A percentile compares a stretch with the other conserved stretches of the same genome.
These are phyloP conservation scores for Spisula solida DNA, from an alignment of 2,888 invertebrate species.

Conservation along the genomic window DNA sequence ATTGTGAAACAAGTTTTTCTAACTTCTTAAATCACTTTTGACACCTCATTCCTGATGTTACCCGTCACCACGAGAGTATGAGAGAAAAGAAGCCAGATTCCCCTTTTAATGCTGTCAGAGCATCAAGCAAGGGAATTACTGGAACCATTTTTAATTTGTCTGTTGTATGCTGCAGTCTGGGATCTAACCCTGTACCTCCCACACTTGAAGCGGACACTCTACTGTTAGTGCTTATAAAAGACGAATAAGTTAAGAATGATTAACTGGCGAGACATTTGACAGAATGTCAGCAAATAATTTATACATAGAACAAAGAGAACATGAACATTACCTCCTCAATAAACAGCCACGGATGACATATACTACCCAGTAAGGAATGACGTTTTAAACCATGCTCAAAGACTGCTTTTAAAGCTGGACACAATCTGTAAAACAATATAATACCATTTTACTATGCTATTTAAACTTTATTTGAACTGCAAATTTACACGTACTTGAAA, in stretches of 20 bases:
- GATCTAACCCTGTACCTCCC: too few species aligned
- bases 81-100: too few species aligned
- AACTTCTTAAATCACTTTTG: too few species aligned
- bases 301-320: neutral
- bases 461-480: neutral
- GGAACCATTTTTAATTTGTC: too few species aligned
- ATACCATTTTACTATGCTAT: neutral
- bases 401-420: slow-evolving; percentile 97
- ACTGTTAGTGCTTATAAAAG: neutral
- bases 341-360: slow-evolving; percentile 99
- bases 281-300: neutral
- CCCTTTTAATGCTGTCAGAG: too few species aligned
- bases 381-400: slow-evolving; percentile 97
- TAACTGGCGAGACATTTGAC: neutral
- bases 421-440: slow-evolving; percentile 89
- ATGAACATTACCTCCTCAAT: slow-evolving; percentile 93
- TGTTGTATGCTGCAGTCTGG: too few species aligned
- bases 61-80: too few species aligned
- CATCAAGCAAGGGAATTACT: too few species aligned
- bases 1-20: too few species aligned
- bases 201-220: too few species aligned
- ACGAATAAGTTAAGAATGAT: neutral
- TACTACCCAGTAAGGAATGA: slow-evolving; percentile 95
- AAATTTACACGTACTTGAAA: too few species aligned
- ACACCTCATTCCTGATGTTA: too few species aligned